phyloP scores from a whole-genome alignment of 2,113 vertebrate species.

The Damaliscus lunatus region DNA sequence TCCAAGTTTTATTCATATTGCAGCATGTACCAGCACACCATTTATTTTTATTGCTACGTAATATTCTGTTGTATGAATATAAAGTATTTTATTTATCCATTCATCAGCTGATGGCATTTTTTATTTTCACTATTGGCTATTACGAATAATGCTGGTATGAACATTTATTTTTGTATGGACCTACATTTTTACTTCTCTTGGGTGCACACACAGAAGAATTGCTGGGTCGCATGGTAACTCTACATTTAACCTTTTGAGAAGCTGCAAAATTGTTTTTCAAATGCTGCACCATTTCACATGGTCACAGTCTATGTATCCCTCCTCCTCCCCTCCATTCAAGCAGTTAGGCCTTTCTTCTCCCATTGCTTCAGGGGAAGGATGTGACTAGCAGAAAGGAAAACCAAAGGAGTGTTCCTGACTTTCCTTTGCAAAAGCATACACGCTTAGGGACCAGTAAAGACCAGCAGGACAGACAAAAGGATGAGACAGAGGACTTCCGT shows the following conservation, averaged over 20 bases:
- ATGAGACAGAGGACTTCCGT: neutral
- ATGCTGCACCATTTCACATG: neutral
- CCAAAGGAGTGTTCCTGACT: neutral
- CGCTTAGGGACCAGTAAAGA: neutral
- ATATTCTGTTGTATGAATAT: neutral
- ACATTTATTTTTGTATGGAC: neutral
- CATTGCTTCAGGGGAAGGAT: neutral
- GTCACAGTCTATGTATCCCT: neutral
- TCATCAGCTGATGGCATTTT: neutral
- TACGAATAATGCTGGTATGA: neutral
- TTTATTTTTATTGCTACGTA: conserved; percentile 9
- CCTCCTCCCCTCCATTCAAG: neutral
- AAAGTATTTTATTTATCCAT: neutral
- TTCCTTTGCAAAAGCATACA: neutral
- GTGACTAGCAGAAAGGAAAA: neutral
- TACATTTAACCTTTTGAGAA: neutral
- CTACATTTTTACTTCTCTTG: neutral
- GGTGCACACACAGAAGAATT: neutral
- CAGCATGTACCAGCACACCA: neutral
- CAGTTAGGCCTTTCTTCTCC: neutral
- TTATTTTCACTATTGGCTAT: neutral
- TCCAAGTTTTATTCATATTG: neutral
- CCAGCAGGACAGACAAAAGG: neutral
- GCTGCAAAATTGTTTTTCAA: neutral
- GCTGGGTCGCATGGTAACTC: neutral